phyloP scores from a whole-genome alignment of 2,888 invertebrate species.

The Oeneis ivallda region DNA sequence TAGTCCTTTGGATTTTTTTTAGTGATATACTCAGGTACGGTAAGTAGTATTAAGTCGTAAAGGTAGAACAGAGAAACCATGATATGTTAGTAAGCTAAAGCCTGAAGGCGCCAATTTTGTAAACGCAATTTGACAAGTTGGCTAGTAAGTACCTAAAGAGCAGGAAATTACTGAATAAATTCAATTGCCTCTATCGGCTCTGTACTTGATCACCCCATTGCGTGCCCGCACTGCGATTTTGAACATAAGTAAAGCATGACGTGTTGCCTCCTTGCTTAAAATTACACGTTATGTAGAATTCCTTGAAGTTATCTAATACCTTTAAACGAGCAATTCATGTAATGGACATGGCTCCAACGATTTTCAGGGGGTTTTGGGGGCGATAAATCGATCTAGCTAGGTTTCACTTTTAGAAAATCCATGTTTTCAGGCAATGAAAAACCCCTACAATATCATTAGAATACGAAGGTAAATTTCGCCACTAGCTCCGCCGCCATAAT shows the following conservation, averaged over 20 bases:
- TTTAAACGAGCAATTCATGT: no score
- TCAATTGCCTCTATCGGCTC: slow-evolving; percentile 22
- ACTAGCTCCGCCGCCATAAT: no score
- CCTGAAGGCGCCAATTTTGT: slow-evolving; percentile 32
- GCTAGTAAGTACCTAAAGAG: slow-evolving; percentile 52
- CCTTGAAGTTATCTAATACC: slow-evolving; percentile 9
- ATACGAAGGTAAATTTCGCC: no score
- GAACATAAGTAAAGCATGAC: slow-evolving; percentile 10
- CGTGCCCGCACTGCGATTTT: slow-evolving; percentile 4
- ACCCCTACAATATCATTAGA: no score
- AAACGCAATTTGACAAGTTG: slow-evolving; percentile 58
- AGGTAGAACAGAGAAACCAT: background rate
- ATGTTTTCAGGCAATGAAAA: no score
- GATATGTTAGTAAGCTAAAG: background rate
- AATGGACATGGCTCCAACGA: no score
- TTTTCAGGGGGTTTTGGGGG: no score
- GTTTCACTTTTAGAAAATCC: no score
- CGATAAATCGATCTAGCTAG: no score
- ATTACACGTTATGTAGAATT: slow-evolving; percentile 6
- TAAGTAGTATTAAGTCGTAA: no score
- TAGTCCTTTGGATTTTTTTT: no score
- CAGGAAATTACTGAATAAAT: slow-evolving; percentile 65
- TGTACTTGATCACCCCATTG: slow-evolving; percentile 19
- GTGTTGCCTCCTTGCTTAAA: slow-evolving; percentile 16
- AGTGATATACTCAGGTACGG: no score